phyloP scores from a whole-genome alignment of 2,888 invertebrate species.

The Orthosia cruda region DNA sequence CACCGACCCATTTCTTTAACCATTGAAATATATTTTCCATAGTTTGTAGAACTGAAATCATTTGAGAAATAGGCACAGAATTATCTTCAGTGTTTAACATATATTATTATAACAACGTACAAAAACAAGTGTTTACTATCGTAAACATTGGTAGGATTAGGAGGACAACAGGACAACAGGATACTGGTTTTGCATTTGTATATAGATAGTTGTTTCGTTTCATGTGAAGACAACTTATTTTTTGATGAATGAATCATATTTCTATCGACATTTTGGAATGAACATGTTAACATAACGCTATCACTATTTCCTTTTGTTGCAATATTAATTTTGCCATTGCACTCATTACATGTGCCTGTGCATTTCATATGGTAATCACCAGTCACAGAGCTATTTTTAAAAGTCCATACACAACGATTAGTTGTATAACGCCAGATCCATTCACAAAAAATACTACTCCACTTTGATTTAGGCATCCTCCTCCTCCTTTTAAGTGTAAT shows the following conservation, averaged over 20 bases:
- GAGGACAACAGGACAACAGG: too few relatives aligned
- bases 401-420: constrained; percentile 26
- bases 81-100: too few relatives aligned
- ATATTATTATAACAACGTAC: too few relatives aligned
- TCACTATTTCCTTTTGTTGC: constrained; percentile 12
- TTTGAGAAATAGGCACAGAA: too few relatives aligned
- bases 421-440: constrained; percentile 32
- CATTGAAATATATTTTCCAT: too few relatives aligned
- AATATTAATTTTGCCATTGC: constrained; percentile 26
- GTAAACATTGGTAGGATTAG: too few relatives aligned
- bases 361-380: constrained; percentile 38
- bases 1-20: too few relatives aligned
- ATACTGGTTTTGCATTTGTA: too few relatives aligned
- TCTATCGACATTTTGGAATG: constrained; percentile 5
- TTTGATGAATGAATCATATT: constrained; percentile 11
- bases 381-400: constrained; percentile 35
- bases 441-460: constrained; percentile 18
- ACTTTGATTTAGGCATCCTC: constrained; percentile 25
- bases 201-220: constrained; percentile 16
- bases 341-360: constrained; percentile 15
- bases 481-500: constrained; percentile 5
- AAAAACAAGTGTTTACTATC: too few relatives aligned
- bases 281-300: constrained; percentile 14
- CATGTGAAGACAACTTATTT: constrained; percentile 15
- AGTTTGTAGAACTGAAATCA: too few relatives aligned